Conservation (phyloP, 2,113 vertebrate genomes). For the Hymenochirus boettgeri region DNA sequence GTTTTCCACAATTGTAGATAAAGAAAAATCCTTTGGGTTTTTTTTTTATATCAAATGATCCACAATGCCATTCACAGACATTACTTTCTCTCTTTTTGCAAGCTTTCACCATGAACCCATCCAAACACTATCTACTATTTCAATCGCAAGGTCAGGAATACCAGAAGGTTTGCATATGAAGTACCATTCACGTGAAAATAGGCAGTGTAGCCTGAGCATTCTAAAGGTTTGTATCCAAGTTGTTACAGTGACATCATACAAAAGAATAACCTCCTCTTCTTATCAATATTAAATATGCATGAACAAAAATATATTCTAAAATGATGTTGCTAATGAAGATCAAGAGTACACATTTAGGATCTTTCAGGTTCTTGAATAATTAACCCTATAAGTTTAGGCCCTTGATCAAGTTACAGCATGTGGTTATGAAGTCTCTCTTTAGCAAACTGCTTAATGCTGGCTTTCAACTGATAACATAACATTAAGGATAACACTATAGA, state of each 20-base stretch:
- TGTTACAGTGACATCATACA: conserved; percentile 67
- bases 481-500: not conserved
- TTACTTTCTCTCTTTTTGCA: conserved; percentile 42
- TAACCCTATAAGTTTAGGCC: conserved; percentile 36
- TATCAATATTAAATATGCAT: conserved; percentile 56
- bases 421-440: not conserved
- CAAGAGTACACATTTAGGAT: conserved; percentile 38
- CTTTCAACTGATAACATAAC: not conserved
- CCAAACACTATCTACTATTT: conserved; percentile 54
- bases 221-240: conserved; percentile 48
- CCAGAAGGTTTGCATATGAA: conserved; percentile 44
- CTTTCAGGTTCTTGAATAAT: conserved; percentile 39
- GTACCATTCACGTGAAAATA: conserved; percentile 18
- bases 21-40: too few species aligned
- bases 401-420: conserved; percentile 11
- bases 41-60: too few species aligned
- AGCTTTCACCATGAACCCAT: conserved; percentile 49
- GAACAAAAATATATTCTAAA: conserved; percentile 43
- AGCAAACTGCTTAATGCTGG: not conserved
- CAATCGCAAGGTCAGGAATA: conserved; percentile 47
- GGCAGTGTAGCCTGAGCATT: conserved; percentile 62
- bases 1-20: too few species aligned
- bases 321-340: conserved; percentile 41
- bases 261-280: conserved; percentile 55
- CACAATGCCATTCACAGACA: too few species aligned